Percentiles rank a stretch among this genome's conserved stretches.
These are phyloP conservation scores for Maccullochella peelii DNA, from an alignment of 2,113 vertebrate genomes.

Conservation along the genomic window DNA sequence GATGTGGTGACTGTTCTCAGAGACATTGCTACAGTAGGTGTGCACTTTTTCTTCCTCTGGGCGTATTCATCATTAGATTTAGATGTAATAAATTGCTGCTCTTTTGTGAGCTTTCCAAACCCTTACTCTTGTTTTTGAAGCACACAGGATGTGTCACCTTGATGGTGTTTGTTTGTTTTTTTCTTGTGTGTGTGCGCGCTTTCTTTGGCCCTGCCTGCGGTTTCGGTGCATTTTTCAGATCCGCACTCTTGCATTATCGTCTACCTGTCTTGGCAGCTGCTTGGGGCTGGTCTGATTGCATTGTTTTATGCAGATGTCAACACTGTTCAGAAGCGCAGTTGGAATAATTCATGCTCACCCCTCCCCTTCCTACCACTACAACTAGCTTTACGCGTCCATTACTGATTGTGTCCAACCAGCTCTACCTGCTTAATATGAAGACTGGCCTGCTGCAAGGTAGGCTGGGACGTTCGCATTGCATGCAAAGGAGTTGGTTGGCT, in stretches of 20 bases:
- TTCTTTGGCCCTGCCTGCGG: neutral
- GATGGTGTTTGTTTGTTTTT: neutral
- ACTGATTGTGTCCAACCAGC: constrained; percentile 51
- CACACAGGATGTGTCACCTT: constrained; percentile 48
- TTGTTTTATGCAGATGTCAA: constrained; percentile 67
- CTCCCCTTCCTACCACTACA: constrained; percentile 1
- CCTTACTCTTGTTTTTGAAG: constrained; percentile 4
- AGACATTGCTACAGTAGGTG: constrained; percentile 55
- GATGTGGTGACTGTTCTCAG: constrained; percentile 43
- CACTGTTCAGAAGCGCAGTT: constrained; percentile 19
- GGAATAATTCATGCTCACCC: constrained; percentile 72
- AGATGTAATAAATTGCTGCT: constrained; percentile 30
- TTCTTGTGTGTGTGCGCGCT: constrained; percentile 7
- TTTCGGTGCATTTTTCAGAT: constrained; percentile 32
- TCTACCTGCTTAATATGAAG: constrained; percentile 75
- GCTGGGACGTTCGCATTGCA: constrained; percentile 49
- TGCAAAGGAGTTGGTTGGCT: constrained; percentile 69
- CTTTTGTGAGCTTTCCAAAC: constrained; percentile 58
- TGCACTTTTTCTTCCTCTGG: constrained; percentile 52
- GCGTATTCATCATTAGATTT: constrained; percentile 35
- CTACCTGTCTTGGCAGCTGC: constrained; percentile 33
- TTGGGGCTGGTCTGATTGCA: constrained; percentile 42
- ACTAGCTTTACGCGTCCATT: constrained; percentile 23
- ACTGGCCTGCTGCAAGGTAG: constrained; percentile 25
- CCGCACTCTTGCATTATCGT: neutral